A percentile compares a stretch with the other conserved stretches of the same genome.
Evolutionary conservation across 2,888 invertebrate species (phyloP).

Genomic region (Muschampia plurimacula): DNA sequence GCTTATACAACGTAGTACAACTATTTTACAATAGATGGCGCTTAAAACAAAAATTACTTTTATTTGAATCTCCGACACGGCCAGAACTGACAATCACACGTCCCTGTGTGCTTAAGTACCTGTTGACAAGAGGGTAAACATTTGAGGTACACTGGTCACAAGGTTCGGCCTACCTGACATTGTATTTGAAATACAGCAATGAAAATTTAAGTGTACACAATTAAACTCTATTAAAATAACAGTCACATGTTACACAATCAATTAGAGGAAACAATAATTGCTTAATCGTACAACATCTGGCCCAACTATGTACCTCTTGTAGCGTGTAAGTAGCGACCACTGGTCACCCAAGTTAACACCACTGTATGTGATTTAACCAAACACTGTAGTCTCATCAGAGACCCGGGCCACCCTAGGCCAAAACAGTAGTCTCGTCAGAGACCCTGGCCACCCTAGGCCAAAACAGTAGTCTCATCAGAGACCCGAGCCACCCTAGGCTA

Average conservation of each 20-base stretch:
- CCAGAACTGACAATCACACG: constrained; percentile 17
- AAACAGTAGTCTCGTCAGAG: neutral
- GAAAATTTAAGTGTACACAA: too few species aligned
- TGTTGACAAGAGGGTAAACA: neutral
- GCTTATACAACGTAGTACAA: too few species aligned
- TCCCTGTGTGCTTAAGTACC: constrained; percentile 7
- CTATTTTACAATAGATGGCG: too few species aligned
- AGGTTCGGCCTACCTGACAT: neutral
- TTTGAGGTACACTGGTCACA: neutral
- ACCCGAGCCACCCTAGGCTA: too few species aligned
- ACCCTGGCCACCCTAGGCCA: neutral
- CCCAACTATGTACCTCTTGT: neutral
- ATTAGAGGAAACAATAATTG: neutral
- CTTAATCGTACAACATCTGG: constrained; percentile 1
- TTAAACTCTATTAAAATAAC: neutral
- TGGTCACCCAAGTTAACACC: neutral
- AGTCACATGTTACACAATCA: neutral
- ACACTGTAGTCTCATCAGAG: too few species aligned
- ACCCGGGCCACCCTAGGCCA: too few species aligned
- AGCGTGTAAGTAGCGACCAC: neutral
- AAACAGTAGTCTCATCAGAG: neutral
- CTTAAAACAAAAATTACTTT: too few species aligned
- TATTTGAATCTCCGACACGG: neutral
- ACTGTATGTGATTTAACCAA: neutral
- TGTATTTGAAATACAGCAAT: too few species aligned